phyloP scores from a whole-genome alignment of 2,113 vertebrate genomes.

The Ariopsis seemanni region DNA sequence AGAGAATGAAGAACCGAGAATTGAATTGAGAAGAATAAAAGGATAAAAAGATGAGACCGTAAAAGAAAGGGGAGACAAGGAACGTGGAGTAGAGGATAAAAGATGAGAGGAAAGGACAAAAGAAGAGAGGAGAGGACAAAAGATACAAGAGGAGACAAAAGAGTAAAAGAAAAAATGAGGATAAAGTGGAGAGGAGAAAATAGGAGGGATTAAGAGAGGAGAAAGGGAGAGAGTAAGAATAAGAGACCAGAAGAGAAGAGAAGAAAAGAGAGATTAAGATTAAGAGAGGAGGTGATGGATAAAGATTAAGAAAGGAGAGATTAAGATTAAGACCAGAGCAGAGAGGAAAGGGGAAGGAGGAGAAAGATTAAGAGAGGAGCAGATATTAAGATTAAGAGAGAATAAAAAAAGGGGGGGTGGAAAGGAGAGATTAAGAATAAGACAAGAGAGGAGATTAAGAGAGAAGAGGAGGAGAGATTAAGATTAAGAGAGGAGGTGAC shows the following conservation, averaged over 20 bases:
- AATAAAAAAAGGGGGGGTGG: neutral
- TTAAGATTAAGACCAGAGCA: too few species aligned
- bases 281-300: neutral
- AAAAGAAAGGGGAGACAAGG: too few species aligned
- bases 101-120: too few species aligned
- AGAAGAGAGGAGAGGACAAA: neutral
- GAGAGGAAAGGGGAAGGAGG: too few species aligned
- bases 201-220: neutral
- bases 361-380: neutral
- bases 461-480: neutral
- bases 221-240: neutral
- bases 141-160: neutral
- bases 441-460: neutral
- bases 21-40: neutral
- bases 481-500: neutral
- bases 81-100: neutral
- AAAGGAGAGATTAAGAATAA: neutral
- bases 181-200: neutral
- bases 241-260: neutral
- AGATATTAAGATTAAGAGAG: neutral
- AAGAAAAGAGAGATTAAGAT: neutral
- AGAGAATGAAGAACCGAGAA: neutral
- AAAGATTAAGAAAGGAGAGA: neutral
- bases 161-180: too few species aligned
- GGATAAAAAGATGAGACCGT: constrained; percentile 22